These are phyloP conservation scores for Cyprinodon brontotheroides DNA, from an alignment of 2,113 vertebrate genomes.

Conservation along the genomic window DNA sequence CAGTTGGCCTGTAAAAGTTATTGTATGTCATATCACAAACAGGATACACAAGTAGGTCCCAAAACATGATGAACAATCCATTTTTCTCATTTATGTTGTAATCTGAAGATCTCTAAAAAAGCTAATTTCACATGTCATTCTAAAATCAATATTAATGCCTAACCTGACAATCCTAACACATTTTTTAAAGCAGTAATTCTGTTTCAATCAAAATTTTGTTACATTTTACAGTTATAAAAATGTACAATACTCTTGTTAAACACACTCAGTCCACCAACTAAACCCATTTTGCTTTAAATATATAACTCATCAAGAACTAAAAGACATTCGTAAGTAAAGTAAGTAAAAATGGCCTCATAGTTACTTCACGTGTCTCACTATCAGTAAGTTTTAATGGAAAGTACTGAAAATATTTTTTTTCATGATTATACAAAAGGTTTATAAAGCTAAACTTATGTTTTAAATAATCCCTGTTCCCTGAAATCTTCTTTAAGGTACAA, in stretches of 20 bases:
- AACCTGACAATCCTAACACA: background rate
- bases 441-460: background rate
- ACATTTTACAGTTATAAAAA: background rate
- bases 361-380: background rate
- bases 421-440: background rate
- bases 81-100: too few relatives aligned
- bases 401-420: background rate
- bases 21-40: background rate
- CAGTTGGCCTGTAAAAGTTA: background rate
- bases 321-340: background rate
- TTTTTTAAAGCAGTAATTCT: background rate
- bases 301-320: background rate
- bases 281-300: too few relatives aligned
- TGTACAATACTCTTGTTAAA: too few relatives aligned
- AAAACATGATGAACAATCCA: too few relatives aligned
- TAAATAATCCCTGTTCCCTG: background rate
- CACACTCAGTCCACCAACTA: too few relatives aligned
- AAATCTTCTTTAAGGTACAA: background rate
- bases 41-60: background rate
- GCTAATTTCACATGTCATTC: background rate
- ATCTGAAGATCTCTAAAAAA: too few relatives aligned
- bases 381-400: background rate
- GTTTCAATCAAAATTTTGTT: background rate
- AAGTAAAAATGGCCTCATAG: background rate
- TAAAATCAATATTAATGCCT: background rate